These are phyloP conservation scores for Bathynomus jamesi DNA, from an alignment of 1,140 invertebrate genomes.

Conservation along the genomic window DNA sequence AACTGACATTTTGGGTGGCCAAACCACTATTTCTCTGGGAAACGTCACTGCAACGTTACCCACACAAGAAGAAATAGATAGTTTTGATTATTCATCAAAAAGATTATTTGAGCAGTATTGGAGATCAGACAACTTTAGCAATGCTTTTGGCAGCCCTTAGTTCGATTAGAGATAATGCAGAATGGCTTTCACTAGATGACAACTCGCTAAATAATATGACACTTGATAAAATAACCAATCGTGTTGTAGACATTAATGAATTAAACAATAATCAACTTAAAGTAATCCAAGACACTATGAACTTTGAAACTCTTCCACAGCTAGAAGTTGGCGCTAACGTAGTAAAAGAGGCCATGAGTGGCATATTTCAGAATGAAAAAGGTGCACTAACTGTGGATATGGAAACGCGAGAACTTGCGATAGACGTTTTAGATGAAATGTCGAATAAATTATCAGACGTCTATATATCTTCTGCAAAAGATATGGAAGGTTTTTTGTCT, in stretches of 20 bases:
- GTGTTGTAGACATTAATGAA: neutral
- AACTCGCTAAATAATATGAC: neutral
- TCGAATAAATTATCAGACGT: neutral
- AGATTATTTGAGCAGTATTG: too few species aligned
- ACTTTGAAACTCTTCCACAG: neutral
- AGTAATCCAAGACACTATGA: neutral
- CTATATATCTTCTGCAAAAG: neutral
- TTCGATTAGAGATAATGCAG: slow-evolving; percentile 4
- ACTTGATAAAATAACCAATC: neutral
- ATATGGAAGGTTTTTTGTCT: slow-evolving; percentile 9
- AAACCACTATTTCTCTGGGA: too few species aligned
- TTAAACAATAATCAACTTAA: slow-evolving; percentile 5
- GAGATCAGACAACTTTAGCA: slow-evolving; percentile 1
- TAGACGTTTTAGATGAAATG: slow-evolving; percentile 8
- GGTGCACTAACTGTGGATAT: slow-evolving; percentile 7
- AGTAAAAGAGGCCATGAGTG: neutral
- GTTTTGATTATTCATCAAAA: too few species aligned
- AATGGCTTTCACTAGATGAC: neutral
- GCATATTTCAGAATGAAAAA: neutral
- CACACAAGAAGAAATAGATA: too few species aligned
- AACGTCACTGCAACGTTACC: too few species aligned
- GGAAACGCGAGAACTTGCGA: neutral
- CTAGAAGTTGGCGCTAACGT: neutral
- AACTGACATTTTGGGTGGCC: too few species aligned
- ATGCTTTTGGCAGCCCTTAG: slow-evolving; percentile 5